These are phyloP conservation scores for Diorhabda carinulata DNA, from an alignment of 1,140 invertebrate genomes.

Conservation along the genomic window DNA sequence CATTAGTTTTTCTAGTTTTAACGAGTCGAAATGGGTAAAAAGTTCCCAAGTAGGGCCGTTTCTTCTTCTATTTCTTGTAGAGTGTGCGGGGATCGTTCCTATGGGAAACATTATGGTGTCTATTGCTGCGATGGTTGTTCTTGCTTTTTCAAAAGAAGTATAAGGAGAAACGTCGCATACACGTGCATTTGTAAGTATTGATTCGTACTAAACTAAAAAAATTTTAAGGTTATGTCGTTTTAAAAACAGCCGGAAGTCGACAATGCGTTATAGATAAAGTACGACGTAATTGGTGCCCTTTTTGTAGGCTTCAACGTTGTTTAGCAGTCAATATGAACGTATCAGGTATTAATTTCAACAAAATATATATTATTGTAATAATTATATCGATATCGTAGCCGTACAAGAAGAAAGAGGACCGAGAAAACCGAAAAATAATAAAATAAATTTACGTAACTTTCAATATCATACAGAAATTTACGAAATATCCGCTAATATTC, in stretches of 20 bases:
- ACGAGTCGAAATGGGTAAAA: background rate
- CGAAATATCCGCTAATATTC: conserved; percentile 53
- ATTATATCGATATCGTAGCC: conserved; percentile 48
- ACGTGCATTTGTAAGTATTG: conserved; percentile 67
- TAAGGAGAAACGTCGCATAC: conserved; percentile 66
- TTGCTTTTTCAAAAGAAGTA: conserved; percentile 82
- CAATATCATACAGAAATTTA: conserved; percentile 18
- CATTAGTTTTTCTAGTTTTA: conserved; percentile 3
- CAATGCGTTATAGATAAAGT: conserved; percentile 77
- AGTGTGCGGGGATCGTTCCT: conserved; percentile 83
- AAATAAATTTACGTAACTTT: background rate
- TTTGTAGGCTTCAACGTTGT: conserved; percentile 76
- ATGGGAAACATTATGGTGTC: conserved; percentile 84
- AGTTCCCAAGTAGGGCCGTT: conserved; percentile 58
- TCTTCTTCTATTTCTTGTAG: conserved; percentile 65
- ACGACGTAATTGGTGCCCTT: conserved; percentile 83
- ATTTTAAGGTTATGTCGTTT: background rate
- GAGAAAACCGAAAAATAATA: conserved; percentile 50
- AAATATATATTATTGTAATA: background rate
- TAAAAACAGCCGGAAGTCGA: conserved; percentile 62
- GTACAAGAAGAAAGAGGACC: conserved; percentile 80
- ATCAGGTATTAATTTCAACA: conserved; percentile 54
- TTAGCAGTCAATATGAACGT: conserved; percentile 76
- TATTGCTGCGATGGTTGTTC: conserved; percentile 85
- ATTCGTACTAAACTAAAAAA: no score